These are phyloP conservation scores for Hemichromis elongatus DNA, from an alignment of 2,113 vertebrate species.

Conservation along the genomic window DNA sequence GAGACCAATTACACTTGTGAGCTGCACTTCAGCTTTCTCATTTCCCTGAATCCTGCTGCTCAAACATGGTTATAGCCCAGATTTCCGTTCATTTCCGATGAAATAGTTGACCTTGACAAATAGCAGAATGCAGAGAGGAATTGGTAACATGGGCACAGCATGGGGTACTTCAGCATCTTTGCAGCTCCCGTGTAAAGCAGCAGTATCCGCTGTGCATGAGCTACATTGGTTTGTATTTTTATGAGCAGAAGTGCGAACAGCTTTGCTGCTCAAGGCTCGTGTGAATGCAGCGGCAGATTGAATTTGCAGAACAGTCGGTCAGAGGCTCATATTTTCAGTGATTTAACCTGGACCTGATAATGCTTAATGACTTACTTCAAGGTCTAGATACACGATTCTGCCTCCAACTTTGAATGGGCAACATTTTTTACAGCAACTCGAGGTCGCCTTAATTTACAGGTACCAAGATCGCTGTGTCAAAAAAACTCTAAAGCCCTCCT, in stretches of 20 bases:
- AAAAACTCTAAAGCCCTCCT: background rate
- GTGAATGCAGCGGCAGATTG: conserved; percentile 4
- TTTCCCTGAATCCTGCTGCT: conserved; percentile 60
- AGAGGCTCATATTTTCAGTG: background rate
- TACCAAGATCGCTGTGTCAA: background rate
- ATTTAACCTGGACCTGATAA: background rate
- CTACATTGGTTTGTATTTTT: background rate
- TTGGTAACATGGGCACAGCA: conserved; percentile 27
- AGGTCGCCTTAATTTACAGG: conserved; percentile 10
- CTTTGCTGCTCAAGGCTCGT: conserved; percentile 15
- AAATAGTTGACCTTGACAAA: conserved; percentile 66
- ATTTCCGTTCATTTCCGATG: conserved; percentile 30
- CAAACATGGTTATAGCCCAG: conserved; percentile 41
- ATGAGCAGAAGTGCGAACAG: background rate
- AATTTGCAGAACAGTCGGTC: background rate
- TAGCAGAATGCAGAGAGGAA: conserved; percentile 20
- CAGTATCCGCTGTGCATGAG: background rate
- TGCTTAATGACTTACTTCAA: background rate
- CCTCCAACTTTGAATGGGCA: background rate
- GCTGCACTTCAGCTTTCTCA: conserved; percentile 61
- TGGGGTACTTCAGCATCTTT: conserved; percentile 6
- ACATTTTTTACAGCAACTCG: background rate
- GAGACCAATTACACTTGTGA: conserved; percentile 73
- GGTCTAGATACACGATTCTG: background rate
- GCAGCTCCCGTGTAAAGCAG: background rate